A percentile compares a stretch with the other conserved stretches of the same genome.
Evolutionary conservation across 2,113 vertebrate species (phyloP).

Genomic region (Hystrix brachyura): DNA sequence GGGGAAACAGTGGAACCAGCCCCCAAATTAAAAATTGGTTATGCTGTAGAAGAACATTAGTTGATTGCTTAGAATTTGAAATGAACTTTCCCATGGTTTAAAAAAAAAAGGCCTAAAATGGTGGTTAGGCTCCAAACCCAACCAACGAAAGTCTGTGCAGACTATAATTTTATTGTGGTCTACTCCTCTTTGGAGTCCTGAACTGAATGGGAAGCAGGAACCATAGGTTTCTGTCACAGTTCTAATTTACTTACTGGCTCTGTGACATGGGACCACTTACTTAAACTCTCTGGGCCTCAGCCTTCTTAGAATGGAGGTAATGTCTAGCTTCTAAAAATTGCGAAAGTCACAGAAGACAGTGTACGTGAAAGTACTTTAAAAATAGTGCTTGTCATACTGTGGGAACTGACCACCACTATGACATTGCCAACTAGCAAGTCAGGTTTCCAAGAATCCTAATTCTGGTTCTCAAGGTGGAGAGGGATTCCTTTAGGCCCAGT

Average conservation of each 20-base stretch:
- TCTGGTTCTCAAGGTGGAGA: not conserved
- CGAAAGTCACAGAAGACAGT: not conserved
- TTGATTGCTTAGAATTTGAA: slow-evolving; percentile 62
- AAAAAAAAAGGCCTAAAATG: slow-evolving; percentile 36
- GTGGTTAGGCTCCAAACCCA: slow-evolving; percentile 63
- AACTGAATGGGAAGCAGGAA: slow-evolving; percentile 53
- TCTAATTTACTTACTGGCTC: slow-evolving; percentile 45
- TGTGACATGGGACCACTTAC: slow-evolving; percentile 46
- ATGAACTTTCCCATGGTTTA: slow-evolving; percentile 62
- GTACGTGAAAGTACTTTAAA: slow-evolving; percentile 13
- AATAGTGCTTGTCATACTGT: not conserved
- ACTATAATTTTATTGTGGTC: slow-evolving; percentile 73
- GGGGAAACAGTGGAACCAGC: not conserved
- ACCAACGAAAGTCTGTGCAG: slow-evolving; percentile 51
- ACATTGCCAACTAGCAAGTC: not conserved
- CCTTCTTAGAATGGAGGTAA: slow-evolving; percentile 50
- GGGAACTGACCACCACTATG: not conserved
- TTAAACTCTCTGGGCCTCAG: slow-evolving; percentile 53
- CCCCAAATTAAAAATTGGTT: slow-evolving; percentile 56
- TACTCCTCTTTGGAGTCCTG: slow-evolving; percentile 13
- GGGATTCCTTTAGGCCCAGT: not conserved
- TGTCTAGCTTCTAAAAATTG: not conserved
- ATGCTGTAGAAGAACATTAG: slow-evolving; percentile 6
- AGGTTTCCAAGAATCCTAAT: slow-evolving; percentile 7
- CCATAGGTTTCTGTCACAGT: not conserved